Base-by-base conservation (phyloP, 2,113 vertebrate genomes). In the Sterrhoptilus dennistouni region DNA sequence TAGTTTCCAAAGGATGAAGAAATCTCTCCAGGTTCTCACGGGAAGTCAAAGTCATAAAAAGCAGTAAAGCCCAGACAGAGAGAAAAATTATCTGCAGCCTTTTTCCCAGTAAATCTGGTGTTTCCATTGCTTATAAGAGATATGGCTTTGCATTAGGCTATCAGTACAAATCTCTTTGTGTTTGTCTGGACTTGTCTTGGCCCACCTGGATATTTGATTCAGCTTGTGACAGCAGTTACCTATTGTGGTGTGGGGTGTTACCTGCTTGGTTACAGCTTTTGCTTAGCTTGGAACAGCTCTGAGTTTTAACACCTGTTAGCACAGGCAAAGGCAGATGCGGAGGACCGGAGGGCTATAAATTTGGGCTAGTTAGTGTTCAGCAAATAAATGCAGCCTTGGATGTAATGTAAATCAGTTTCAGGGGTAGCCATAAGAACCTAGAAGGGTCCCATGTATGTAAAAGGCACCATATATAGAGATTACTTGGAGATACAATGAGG, bases 331-430 rank as follows among this genome's bases (percentile, higher is more conserved):
- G 29, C 27, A 68, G 21, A 76, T 60, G 61, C 8, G 12, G 59
- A 53, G 40, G 21, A 68, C 12, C 9, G 0, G 0, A 56, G 22
- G 35, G 12, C 66, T 83, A 17, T 36, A 68, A 35, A 49, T 1
- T 57, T 1, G 31, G 7, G 31, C 18, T 22, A 35, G 13, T 53
- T 75, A 54, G 25, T 9, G 8, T 31, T 59, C n/a, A 76, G 44
- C 47, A 90, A 68, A 88, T 3, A 66, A 88, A 71, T 31, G 14
- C 22, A 76, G 12, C 24, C n/a, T n/a, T 86, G 44, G 19, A 11
- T 31, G n/a, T 33, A 10, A 7, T 24, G 19, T 56, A 76, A 76
- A 27, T 18, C 14, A 56, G 12, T 31, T 35, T 71, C 8, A 42
- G 31, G 7, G 21, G 10, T 24, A 84, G 12, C 0, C 4, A 38